Evolutionary conservation across 1,140 invertebrate species (phyloP), one percentile per base, ranked within the genome.

Genomic region (Philopotamus ludificatus): DNA sequence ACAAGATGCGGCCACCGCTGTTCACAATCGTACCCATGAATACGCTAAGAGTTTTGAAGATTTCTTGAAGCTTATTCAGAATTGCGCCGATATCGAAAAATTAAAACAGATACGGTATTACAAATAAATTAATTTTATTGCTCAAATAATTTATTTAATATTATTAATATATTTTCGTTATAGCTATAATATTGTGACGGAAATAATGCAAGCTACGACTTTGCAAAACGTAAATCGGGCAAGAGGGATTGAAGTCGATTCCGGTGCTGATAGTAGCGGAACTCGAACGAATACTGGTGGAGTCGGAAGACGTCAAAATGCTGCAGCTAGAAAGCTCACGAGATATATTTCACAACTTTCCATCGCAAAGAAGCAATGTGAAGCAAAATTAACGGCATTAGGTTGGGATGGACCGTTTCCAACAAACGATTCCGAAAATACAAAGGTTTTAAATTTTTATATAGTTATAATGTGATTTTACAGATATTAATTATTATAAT

Each of bases 131-230:
- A 1, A 28, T 55, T 55, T 10, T 39, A 16, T 54, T 18, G n/a
- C 15, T 55, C 9, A 28, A 12, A 3, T 55, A 18, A 50, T 21
- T 16, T 50, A 21, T 4, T 9, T 50, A 50, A 20, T 50, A 54
- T 55, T 47, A 47, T 50, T 21, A 28, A 58, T 58, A 18, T 58
- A 55, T 23, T 58, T 58, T 45, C 28, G 2, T 61, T 67, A 45
- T 55, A 90, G 89, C 62, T 92, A 89, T 68, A 91, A 92, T 72
- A 93, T 95, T 66, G 88, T 95, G 0, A 92, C 89, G 21, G 93
- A 95, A 82, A 90, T 95, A 67, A 94, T 95, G 89, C 92, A 96
- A 81, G 92, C 93, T 0, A 94, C 93, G 34, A 93, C 91, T 1
- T 85, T 94, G 60, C 92, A 94, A 78, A 94, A 93, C 74, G 81